Evolutionary conservation across 2,113 vertebrate species (phyloP), one percentile per base, ranked within the genome.

Genomic region (Gavialis gangeticus): DNA sequence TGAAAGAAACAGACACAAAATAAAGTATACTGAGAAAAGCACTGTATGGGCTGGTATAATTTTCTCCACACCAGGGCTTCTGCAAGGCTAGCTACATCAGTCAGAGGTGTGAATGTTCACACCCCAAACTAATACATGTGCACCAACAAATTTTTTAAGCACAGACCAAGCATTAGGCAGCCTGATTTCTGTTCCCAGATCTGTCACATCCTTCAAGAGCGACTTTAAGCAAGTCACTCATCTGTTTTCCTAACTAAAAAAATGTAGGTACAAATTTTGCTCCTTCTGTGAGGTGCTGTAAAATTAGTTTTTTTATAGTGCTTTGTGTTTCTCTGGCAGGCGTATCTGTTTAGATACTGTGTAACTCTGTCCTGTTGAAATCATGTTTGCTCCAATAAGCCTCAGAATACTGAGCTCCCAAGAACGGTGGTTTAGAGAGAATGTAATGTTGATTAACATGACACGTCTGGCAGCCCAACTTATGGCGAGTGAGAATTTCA

Each of bases 281-380:
- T 62, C 14, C 59, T 81, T 75, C n/a, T 13, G 18, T 24, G 11
- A 21, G 69, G 69, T 46, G 37, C 14, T 73, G 21, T 73, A 22
- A 73, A 18, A 71, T 71, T 46, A 73, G 46, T 3, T 12, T 46
- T 12, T 22, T 30, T 14, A 8, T 46, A 46, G 30, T 73, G 21
- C 24, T 73, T 4, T 14, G 34, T 37, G 56, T n/a, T 78, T 5
- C 10, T 0, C 5, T 34, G 1, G 25, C 2, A 1, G 46, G 54
- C 0, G 3, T 92, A 89, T 66, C 71, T 15, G 77, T 64, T 6
- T 4, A 34, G 28, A 1, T 56, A 55, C 13, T 46, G 16, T 60
- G 55, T 28, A 87, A 87, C 22, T 5, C 82, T 46, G 58, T 54
- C 12, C 55, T 75, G 13, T 64, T 59, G n/a, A 85, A 89, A 24